phyloP scores from a whole-genome alignment of 2,888 invertebrate genomes.

The Drosophila mayaguana region DNA sequence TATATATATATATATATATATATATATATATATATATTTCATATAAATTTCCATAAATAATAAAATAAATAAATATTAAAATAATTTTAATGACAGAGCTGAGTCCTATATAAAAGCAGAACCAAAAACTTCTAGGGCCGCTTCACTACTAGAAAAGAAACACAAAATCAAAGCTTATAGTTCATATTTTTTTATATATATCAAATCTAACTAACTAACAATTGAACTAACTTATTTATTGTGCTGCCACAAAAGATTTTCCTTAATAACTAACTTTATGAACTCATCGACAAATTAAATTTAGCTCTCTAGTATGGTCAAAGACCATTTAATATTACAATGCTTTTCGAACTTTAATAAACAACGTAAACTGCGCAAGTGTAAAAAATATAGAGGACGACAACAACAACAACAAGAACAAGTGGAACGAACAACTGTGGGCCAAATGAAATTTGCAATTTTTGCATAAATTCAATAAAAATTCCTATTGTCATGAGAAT shows the following conservation, averaged over 20 bases:
- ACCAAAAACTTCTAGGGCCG: no score
- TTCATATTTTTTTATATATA: not conserved
- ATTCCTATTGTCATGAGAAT: slow-evolving; percentile 80
- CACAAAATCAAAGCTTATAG: no score
- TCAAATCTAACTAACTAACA: no score
- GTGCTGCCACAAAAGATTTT: no score
- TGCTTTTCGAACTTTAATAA: slow-evolving; percentile 34
- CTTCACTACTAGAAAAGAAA: no score
- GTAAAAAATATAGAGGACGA: slow-evolving; percentile 10
- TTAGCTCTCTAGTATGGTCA: slow-evolving; percentile 21
- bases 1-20: no score
- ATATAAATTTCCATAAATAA: not conserved
- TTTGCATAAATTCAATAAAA: slow-evolving; percentile 81
- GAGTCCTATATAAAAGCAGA: no score
- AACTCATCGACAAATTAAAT: no score
- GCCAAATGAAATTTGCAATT: slow-evolving; percentile 76
- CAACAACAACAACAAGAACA: slow-evolving; percentile 15
- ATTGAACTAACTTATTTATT: no score
- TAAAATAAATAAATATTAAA: not conserved
- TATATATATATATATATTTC: no score
- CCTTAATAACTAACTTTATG: no score
- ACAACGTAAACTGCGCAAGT: slow-evolving; percentile 15
- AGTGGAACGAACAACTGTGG: slow-evolving; percentile 37
- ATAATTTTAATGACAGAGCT: no score
- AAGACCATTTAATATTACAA: slow-evolving; percentile 31